A percentile compares a stretch with the other conserved stretches of the same genome.
Conservation (phyloP, 2,888 invertebrate genomes). For the Agrochola litura region DNA sequence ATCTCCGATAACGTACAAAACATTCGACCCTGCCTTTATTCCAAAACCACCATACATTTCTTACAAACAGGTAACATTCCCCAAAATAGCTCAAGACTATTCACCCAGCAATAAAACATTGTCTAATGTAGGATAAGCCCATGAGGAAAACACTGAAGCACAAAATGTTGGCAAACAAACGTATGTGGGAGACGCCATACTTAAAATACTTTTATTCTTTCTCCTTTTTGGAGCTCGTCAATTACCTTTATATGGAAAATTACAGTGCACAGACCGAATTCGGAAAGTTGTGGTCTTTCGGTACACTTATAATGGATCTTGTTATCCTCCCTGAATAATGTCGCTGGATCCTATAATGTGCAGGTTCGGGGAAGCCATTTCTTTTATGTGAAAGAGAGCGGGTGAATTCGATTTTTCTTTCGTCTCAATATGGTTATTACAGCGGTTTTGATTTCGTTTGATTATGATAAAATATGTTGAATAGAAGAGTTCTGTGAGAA, state of each 20-base stretch:
- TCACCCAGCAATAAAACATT: constrained; percentile 39
- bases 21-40: not conserved
- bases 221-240: constrained; percentile 17
- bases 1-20: not conserved
- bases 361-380: constrained; percentile 8
- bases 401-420: constrained; percentile 17
- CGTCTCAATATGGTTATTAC: constrained; percentile 8
- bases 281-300: constrained; percentile 6
- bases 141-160: constrained; percentile 32
- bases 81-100: constrained; percentile 22
- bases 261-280: constrained; percentile 40
- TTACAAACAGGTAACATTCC: constrained; percentile 7
- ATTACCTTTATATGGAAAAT: constrained; percentile 43
- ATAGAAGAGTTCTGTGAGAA: not conserved
- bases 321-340: constrained; percentile 33
- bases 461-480: not conserved
- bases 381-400: constrained; percentile 11
- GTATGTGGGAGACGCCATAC: not conserved
- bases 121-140: constrained; percentile 32
- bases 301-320: constrained; percentile 15
- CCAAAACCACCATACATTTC: constrained; percentile 11
- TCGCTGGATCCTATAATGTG: constrained; percentile 22
- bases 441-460: not conserved
- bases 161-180: constrained; percentile 31
- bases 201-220: constrained; percentile 24